These are phyloP conservation scores for Electrona antarctica DNA, from an alignment of 2,113 vertebrate genomes.

Conservation along the genomic window DNA sequence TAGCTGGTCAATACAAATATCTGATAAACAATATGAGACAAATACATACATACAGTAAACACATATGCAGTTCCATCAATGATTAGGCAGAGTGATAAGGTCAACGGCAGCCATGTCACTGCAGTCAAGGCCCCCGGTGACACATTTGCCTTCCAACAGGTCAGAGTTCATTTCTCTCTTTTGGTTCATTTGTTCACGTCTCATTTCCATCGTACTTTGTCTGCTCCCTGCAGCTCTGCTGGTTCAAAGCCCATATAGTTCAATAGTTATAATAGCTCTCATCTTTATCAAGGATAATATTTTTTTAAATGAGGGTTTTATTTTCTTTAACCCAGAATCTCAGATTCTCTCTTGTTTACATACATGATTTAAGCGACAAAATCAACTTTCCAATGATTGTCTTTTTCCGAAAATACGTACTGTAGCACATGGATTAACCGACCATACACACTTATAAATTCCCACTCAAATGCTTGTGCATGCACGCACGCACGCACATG, in stretches of 20 bases:
- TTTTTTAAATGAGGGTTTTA: conserved; percentile 59
- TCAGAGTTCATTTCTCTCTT: conserved; percentile 55
- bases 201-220: conserved; percentile 35
- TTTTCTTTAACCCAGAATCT: conserved; percentile 48
- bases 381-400: conserved; percentile 75
- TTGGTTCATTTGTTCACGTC: conserved; percentile 38
- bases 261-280: conserved; percentile 67
- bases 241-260: conserved; percentile 49
- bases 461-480: neutral
- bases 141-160: conserved; percentile 27
- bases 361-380: conserved; percentile 54
- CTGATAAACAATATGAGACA: conserved; percentile 72
- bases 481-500: conserved; percentile 42
- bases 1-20: conserved; percentile 74
- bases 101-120: conserved; percentile 38
- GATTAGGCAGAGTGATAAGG: conserved; percentile 59
- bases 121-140: conserved; percentile 27
- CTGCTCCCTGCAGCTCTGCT: conserved; percentile 49
- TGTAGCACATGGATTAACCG: conserved; percentile 53
- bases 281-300: conserved; percentile 60
- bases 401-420: conserved; percentile 70
- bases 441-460: conserved; percentile 24
- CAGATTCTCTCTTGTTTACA: conserved; percentile 45
- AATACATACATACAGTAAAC: conserved; percentile 65
- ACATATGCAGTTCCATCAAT: conserved; percentile 65